A percentile compares a stretch with the other conserved stretches of the same genome.
These are phyloP conservation scores for Discoglossus pictus DNA, from an alignment of 2,797 vertebrate genomes.

Conservation along the genomic window DNA sequence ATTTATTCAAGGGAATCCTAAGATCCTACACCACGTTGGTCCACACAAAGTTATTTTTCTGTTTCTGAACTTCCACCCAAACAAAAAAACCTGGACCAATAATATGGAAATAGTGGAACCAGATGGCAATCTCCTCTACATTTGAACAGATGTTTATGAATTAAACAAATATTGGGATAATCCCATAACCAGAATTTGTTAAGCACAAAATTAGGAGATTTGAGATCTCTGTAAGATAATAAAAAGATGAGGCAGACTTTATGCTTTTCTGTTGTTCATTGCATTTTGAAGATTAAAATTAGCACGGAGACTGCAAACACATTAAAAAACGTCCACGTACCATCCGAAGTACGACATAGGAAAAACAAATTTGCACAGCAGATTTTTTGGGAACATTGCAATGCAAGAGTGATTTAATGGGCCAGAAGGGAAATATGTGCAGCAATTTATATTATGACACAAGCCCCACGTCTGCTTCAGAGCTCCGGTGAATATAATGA, in stretches of 20 bases:
- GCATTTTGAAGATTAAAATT: conserved; percentile 11
- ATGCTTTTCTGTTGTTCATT: not conserved
- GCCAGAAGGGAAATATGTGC: conserved; percentile 42
- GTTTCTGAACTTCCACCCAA: no score
- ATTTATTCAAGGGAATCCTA: no score
- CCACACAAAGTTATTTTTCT: no score
- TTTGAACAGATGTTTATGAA: conserved; percentile 39
- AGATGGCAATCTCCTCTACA: conserved; percentile 25
- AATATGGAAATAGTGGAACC: conserved; percentile 4
- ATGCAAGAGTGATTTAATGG: conserved; percentile 45
- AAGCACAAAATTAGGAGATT: conserved; percentile 39
- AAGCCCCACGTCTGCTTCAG: conserved; percentile 10
- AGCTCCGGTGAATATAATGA: not conserved
- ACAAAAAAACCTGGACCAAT: not conserved
- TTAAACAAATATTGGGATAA: conserved; percentile 45
- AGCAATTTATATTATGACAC: conserved; percentile 35
- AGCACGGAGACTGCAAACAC: conserved; percentile 16
- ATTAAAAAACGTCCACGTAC: conserved; percentile 23
- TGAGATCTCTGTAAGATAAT: conserved; percentile 8
- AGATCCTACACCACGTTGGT: no score
- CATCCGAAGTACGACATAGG: conserved; percentile 14
- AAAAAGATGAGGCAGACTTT: conserved; percentile 4
- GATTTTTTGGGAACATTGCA: conserved; percentile 35
- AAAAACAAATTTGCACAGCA: conserved; percentile 32
- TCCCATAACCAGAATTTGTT: conserved; percentile 34